These are phyloP conservation scores for Pao palembangensis DNA, from an alignment of 2,113 vertebrate genomes.

Conservation along the genomic window DNA sequence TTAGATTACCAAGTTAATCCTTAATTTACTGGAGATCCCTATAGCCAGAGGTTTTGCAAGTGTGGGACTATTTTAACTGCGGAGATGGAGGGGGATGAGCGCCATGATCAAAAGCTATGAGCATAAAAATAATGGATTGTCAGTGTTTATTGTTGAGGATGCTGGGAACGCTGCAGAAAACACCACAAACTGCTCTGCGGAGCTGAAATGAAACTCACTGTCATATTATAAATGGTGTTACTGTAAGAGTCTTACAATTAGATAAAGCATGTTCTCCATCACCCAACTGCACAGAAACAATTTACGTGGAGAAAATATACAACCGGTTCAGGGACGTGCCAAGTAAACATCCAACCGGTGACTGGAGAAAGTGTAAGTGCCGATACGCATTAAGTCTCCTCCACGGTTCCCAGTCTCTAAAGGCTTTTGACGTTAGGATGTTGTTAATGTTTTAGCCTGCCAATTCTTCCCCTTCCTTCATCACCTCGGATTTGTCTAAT, in stretches of 20 bases:
- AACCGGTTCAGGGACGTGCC: neutral
- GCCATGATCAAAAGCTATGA: constrained; percentile 39
- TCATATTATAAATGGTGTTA: constrained; percentile 16
- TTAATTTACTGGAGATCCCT: constrained; percentile 73
- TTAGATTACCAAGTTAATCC: constrained; percentile 77
- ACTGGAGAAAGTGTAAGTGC: constrained; percentile 16
- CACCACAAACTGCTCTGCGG: constrained; percentile 29
- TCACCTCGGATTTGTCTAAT: constrained; percentile 30
- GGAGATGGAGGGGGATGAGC: constrained; percentile 38
- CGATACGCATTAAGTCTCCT: constrained; percentile 31
- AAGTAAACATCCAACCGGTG: constrained; percentile 18
- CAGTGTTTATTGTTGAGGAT: constrained; percentile 34
- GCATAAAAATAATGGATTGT: constrained; percentile 41
- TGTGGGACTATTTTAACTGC: constrained; percentile 37
- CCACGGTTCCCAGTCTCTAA: constrained; percentile 29
- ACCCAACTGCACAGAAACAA: neutral
- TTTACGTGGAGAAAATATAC: constrained; percentile 8
- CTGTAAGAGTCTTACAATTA: constrained; percentile 31
- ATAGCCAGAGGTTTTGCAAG: constrained; percentile 57
- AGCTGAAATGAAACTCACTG: constrained; percentile 20
- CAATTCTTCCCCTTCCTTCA: constrained; percentile 11
- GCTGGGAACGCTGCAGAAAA: constrained; percentile 17
- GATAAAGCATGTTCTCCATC: constrained; percentile 16
- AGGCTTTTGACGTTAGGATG: constrained; percentile 31
- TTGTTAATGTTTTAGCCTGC: constrained; percentile 28